Evolutionary conservation across 2,888 invertebrate genomes (phyloP).

Genomic region (Acanthosepion esculentum): DNA sequence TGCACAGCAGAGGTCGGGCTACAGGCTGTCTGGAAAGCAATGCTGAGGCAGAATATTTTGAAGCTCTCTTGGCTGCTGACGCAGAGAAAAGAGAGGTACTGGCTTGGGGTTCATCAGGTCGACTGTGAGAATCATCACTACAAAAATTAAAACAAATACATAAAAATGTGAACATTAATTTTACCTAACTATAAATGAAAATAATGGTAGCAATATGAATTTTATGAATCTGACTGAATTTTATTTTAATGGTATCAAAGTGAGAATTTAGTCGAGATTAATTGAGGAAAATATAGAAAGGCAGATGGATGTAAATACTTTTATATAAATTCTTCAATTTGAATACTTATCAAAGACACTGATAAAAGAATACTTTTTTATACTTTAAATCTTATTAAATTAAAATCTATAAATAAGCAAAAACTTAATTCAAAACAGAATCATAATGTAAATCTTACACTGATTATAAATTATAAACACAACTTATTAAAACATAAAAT

Average conservation of each 20-base stretch:
- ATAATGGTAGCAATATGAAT: too few relatives aligned
- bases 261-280: too few relatives aligned
- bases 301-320: too few relatives aligned
- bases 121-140: constrained; percentile 47
- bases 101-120: constrained; percentile 41
- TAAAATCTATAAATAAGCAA: too few relatives aligned
- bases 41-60: constrained; percentile 52
- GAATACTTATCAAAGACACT: background rate
- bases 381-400: too few relatives aligned
- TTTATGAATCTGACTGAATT: too few relatives aligned
- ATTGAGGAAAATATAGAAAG: too few relatives aligned
- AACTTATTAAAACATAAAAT: background rate
- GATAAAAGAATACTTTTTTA: background rate
- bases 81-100: constrained; percentile 47
- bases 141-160: background rate
- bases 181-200: background rate
- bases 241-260: too few relatives aligned
- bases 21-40: constrained; percentile 51
- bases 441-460: too few relatives aligned
- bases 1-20: constrained; percentile 46
- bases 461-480: background rate
- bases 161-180: background rate
- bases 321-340: background rate
- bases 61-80: background rate
- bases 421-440: too few relatives aligned